phyloP scores from a whole-genome alignment of 2,888 invertebrate genomes.

The Thecophora atra region DNA sequence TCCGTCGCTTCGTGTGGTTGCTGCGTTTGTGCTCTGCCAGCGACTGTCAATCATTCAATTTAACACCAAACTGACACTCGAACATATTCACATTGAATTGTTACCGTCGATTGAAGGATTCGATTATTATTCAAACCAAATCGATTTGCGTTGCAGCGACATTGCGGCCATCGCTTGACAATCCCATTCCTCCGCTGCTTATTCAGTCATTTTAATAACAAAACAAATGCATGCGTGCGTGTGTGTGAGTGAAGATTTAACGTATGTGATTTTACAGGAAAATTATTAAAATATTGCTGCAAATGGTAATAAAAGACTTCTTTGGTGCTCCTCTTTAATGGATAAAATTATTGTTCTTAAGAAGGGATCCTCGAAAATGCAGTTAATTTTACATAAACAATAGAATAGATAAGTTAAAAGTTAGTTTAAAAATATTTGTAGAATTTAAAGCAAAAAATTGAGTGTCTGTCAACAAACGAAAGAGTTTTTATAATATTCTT shows the following conservation, averaged over 20 bases:
- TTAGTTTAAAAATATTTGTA: too few species aligned
- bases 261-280: too few species aligned
- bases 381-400: too few species aligned
- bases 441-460: too few species aligned
- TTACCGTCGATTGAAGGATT: not conserved
- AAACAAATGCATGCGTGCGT: not conserved
- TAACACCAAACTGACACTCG: not conserved
- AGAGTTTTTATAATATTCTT: too few species aligned
- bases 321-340: too few species aligned
- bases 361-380: too few species aligned
- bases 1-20: not conserved
- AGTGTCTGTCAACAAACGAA: too few species aligned
- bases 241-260: not conserved
- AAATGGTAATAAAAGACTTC: too few species aligned
- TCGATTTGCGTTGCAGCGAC: not conserved
- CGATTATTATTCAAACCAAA: not conserved
- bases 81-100: not conserved
- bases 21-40: not conserved
- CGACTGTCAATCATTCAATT: constrained; percentile 8
- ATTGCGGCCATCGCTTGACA: not conserved
- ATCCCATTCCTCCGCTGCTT: not conserved
- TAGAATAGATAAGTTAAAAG: too few species aligned
- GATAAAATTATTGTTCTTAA: too few species aligned
- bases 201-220: not conserved
- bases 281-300: too few species aligned